Conservation (phyloP, 2,113 vertebrate genomes). For the Atherinomorus stipes region DNA sequence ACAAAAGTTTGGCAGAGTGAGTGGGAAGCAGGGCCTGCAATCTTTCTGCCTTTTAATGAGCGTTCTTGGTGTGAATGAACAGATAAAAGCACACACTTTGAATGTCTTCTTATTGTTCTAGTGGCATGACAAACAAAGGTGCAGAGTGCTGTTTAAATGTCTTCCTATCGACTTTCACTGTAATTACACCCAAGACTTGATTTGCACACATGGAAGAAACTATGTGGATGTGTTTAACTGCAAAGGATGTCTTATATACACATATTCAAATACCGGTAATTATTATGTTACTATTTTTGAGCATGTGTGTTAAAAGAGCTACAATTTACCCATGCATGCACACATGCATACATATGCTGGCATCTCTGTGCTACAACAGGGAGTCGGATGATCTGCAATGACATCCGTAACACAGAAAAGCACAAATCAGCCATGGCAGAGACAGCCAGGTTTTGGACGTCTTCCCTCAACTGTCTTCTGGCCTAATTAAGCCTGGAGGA, state of each 20-base stretch:
- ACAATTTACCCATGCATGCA: slow-evolving; percentile 15
- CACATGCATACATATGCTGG: slow-evolving; percentile 9
- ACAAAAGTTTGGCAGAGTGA: slow-evolving; percentile 67
- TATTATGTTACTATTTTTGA: slow-evolving; percentile 25
- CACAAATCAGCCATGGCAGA: slow-evolving; percentile 71
- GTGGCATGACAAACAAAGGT: slow-evolving; percentile 66
- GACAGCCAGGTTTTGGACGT: slow-evolving; percentile 58
- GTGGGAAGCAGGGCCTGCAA: slow-evolving; percentile 55
- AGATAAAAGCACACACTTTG: slow-evolving; percentile 39
- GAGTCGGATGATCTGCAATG: slow-evolving; percentile 41
- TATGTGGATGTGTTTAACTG: slow-evolving; percentile 15
- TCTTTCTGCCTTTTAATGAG: slow-evolving; percentile 69
- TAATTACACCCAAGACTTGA: slow-evolving; percentile 58
- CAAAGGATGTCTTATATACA: slow-evolving; percentile 24
- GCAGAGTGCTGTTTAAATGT: slow-evolving; percentile 39
- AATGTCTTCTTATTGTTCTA: slow-evolving; percentile 61
- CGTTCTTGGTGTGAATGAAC: slow-evolving; percentile 66
- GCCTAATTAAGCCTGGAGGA: slow-evolving; percentile 71
- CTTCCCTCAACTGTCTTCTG: slow-evolving; percentile 55
- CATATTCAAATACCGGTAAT: slow-evolving; percentile 24
- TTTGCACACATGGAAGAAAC: slow-evolving; percentile 21
- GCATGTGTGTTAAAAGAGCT: slow-evolving; percentile 10
- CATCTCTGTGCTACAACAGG: slow-evolving; percentile 30
- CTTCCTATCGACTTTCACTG: slow-evolving; percentile 56
- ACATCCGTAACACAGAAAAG: slow-evolving; percentile 61